These are phyloP conservation scores for Volucella inanis DNA, from an alignment of 2,888 invertebrate species.

Conservation along the genomic window DNA sequence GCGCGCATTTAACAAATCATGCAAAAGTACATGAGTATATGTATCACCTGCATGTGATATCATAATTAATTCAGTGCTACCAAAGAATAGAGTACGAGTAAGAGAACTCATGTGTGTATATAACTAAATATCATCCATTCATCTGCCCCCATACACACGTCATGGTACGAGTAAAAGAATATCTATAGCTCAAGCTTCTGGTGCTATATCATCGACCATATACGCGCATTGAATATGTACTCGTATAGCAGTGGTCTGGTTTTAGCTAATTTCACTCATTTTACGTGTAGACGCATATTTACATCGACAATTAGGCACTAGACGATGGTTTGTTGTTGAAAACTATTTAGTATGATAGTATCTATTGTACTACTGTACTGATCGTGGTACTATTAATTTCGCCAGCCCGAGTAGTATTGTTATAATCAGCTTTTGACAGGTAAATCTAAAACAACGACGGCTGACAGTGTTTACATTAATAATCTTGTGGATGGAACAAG, in stretches of 20 bases:
- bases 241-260: constrained; percentile 1
- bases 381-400: too few relatives aligned
- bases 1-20: constrained; percentile 17
- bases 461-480: too few relatives aligned
- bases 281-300: constrained; percentile 59
- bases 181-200: neutral
- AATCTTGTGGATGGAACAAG: too few relatives aligned
- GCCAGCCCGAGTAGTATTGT: too few relatives aligned
- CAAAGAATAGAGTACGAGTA: constrained; percentile 26
- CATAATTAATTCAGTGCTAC: constrained; percentile 66
- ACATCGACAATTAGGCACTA: constrained; percentile 1
- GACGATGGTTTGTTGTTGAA: too few relatives aligned
- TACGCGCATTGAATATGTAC: constrained; percentile 1
- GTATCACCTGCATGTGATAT: constrained; percentile 62
- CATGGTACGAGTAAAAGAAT: neutral
- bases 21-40: constrained; percentile 1
- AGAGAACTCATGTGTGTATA: too few relatives aligned
- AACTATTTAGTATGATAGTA: too few relatives aligned
- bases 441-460: too few relatives aligned
- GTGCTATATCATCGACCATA: constrained; percentile 1
- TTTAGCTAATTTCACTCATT: constrained; percentile 61
- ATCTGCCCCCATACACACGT: neutral
- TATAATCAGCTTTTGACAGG: too few relatives aligned
- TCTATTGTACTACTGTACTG: too few relatives aligned
- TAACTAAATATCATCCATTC: constrained; percentile 26